Evolutionary conservation across 2,888 invertebrate species (phyloP).

Genomic region (Drosophila austrosaltans): DNA sequence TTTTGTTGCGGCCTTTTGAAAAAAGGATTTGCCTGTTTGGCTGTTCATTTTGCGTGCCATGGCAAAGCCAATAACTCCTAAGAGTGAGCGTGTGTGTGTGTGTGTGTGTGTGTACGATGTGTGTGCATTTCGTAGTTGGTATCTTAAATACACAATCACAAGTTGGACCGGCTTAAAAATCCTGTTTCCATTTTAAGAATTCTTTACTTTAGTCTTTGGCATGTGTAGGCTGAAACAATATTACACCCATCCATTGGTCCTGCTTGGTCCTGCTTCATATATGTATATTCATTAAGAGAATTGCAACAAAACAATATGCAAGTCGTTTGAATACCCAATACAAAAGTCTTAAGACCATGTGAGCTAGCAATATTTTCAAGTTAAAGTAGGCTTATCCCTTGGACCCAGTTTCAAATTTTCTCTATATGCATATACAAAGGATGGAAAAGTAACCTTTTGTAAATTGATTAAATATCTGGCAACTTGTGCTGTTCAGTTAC

Average conservation of each 20-base stretch:
- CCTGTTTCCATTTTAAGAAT: slow-evolving; percentile 56
- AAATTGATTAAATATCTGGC: slow-evolving; percentile 62
- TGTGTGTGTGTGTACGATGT: not conserved
- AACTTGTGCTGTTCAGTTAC: slow-evolving; percentile 68
- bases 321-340: slow-evolving; percentile 44
- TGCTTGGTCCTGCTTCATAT: slow-evolving; percentile 46
- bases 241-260: slow-evolving; percentile 41
- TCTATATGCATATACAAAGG: slow-evolving; percentile 19
- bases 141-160: slow-evolving; percentile 62
- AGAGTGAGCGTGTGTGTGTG: slow-evolving; percentile 22
- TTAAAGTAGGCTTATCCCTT: slow-evolving; percentile 75
- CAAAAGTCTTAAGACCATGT: slow-evolving; percentile 46
- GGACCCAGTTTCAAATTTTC: slow-evolving; percentile 36
- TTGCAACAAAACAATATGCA: slow-evolving; percentile 62
- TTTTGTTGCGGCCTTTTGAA: slow-evolving; percentile 51
- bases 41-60: slow-evolving; percentile 61
- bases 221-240: slow-evolving; percentile 68
- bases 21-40: slow-evolving; percentile 61
- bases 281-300: slow-evolving; percentile 62
- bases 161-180: slow-evolving; percentile 62
- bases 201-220: slow-evolving; percentile 42
- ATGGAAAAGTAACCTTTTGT: slow-evolving; percentile 50
- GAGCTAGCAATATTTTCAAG: slow-evolving; percentile 74
- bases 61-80: slow-evolving; percentile 55
- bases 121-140: slow-evolving; percentile 71